These are phyloP conservation scores for Neodiprion fabricii DNA, from an alignment of 1,140 invertebrate genomes.

Conservation along the genomic window DNA sequence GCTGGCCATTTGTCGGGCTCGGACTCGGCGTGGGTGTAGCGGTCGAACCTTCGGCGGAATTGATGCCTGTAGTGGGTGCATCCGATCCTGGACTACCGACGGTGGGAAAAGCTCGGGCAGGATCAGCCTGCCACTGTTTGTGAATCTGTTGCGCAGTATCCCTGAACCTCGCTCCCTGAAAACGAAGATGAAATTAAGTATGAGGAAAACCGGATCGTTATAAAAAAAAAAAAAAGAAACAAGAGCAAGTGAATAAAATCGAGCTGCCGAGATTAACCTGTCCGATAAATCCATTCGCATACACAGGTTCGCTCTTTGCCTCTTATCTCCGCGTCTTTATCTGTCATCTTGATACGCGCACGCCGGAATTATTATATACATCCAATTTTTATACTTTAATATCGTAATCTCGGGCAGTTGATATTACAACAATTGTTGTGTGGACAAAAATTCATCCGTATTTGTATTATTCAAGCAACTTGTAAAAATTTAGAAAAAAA, in stretches of 20 bases:
- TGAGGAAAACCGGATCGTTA: background rate
- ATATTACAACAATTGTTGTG: too few relatives aligned
- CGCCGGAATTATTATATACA: too few relatives aligned
- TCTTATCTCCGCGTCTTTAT: too few relatives aligned
- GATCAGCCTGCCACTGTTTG: slow-evolving; percentile 59
- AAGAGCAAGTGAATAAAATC: background rate
- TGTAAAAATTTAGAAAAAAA: too few relatives aligned
- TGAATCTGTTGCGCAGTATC: slow-evolving; percentile 61
- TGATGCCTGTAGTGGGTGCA: background rate
- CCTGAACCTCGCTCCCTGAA: slow-evolving; percentile 56
- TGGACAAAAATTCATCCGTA: too few relatives aligned
- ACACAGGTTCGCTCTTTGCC: too few relatives aligned
- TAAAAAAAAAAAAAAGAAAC: background rate
- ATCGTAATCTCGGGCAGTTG: too few relatives aligned
- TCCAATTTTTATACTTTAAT: too few relatives aligned
- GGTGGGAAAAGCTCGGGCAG: slow-evolving; percentile 55
- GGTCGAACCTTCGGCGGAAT: slow-evolving; percentile 33
- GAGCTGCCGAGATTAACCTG: too few relatives aligned
- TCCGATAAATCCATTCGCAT: too few relatives aligned
- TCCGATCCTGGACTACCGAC: slow-evolving; percentile 43
- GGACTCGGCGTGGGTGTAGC: slow-evolving; percentile 57
- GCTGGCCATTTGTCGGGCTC: slow-evolving; percentile 51
- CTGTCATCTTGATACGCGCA: too few relatives aligned
- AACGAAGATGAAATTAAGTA: slow-evolving; percentile 13
- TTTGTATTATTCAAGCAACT: too few relatives aligned